Base-by-base conservation (phyloP, 2,888 invertebrate genomes). In the Pelosia muscerda region DNA sequence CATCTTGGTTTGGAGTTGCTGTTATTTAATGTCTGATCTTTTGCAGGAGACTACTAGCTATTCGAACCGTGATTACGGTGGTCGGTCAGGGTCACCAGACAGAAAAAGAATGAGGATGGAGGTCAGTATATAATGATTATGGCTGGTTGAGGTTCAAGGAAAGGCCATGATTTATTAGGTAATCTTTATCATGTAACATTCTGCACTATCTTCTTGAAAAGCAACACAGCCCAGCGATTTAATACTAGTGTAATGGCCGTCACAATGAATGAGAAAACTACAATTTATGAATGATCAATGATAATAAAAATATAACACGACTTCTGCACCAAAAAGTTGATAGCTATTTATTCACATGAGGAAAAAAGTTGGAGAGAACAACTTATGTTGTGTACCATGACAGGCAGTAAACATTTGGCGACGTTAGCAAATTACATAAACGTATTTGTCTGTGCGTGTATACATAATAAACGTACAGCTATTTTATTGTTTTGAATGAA, bases 61-160 rank as follows among this genome's bases (percentile, higher is more conserved):
- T 85, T 93, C 95, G 64, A 93, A 90, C 76, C 92, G 96, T 73
- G 96, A 96, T 69, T 95, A 95, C 87, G 94, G 95, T 77, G 90
- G 93, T 72, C 92, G 95, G 73, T 93, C 96, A 75, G 95, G 96
- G 73, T 96, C 96, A 65, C 96, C 96, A 60, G 96, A 96, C 61
- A 93, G 96, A 68, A 96, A 96, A 88, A 92, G 96, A 86, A 94
- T 96, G 90, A 95, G 96, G 83, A 92, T 95, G 79, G 96, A 96
- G 95, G 96, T 96, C 81, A 90, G 93, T 93, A 84, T 77, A 63
- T 68, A 68, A 64, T 65, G 63, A 59, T 69, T 68, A 49, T 65
- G 76, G 65, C 38, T 57, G 65, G 61, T 66, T 73, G 65, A 63
- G 23, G 58, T 57, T 63, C 49, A 65, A 74, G 60, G 67, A 69